Base-by-base conservation (phyloP, 35 echinoderm and acorn worm genomes). In the Ophioderma brevispina region DNA sequence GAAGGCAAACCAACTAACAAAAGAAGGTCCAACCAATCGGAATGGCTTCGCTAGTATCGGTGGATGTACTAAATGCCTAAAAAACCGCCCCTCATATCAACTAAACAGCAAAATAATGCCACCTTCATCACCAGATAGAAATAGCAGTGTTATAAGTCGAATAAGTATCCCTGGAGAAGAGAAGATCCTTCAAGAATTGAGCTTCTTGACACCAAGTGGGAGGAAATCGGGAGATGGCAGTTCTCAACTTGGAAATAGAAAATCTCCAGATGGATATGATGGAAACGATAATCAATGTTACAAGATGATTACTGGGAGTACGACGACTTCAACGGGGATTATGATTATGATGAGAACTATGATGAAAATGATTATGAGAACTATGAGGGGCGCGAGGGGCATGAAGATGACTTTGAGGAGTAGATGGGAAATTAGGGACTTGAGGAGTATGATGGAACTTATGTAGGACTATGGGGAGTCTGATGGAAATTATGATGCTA, bases 231-330 rank as follows among this genome's bases (percentile, higher is more conserved):
- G 49, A 31, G 83, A 85, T 4, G 83, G 83, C 1, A 52, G 83
- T 32, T 49, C 52, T 19, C 55, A 28, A 35, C 37, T 79, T 34
- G 90, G 82, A 1, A 82, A 91, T 2, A 84, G 90, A 19, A 28
- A 52, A 30, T 79, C 82, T 13, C 90, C 90, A 55, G 90, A 91
- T 38, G 90, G 90, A 1, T 80, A 37, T 0, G 75, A 78, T 17
- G 90, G 90, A 19, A 82, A 84, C 5, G 75, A 35, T 13, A 91
- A 91, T 38, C 64, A 91, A 25, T 81, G 75, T 0, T 91, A 91
- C 55, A 91, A 39, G 43, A 76, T 23, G 81, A 91, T 6, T 55
- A 91, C 32, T 63, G 35, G 15, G 82, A 91, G 5, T 84, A 91
- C 52, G 81, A 91, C 33, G 81, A 91, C 19, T 64, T 77, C 32